These are phyloP conservation scores for Myrmecobius fasciatus DNA, from an alignment of 2,113 vertebrate species.

Conservation along the genomic window DNA sequence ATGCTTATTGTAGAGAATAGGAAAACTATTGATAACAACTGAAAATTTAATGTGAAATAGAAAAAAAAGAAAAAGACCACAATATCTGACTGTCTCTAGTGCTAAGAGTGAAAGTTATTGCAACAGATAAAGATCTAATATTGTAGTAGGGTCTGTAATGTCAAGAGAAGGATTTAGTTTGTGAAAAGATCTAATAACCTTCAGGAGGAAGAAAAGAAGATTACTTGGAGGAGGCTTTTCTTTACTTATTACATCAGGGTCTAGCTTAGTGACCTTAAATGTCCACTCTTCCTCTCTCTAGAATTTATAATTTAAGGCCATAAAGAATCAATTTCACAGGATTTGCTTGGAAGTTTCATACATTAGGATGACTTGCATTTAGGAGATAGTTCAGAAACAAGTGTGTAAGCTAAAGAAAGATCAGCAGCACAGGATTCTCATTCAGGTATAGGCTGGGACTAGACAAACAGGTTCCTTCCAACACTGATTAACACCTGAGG, in stretches of 20 bases:
- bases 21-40: neutral
- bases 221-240: neutral
- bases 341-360: neutral
- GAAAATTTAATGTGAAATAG: neutral
- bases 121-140: neutral
- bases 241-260: neutral
- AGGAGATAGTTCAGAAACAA: neutral
- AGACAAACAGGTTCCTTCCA: neutral
- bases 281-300: neutral
- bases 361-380: neutral
- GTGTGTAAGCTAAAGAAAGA: neutral
- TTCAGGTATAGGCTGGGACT: neutral
- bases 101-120: neutral
- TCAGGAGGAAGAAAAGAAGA: neutral
- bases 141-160: neutral
- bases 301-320: neutral
- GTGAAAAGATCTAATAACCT: neutral
- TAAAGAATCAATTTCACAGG: neutral
- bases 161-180: neutral
- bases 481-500: neutral
- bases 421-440: neutral
- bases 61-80: neutral
- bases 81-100: neutral
- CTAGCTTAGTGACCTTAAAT: neutral
- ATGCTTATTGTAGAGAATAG: neutral